Evolutionary conservation across 1,140 invertebrate genomes (phyloP).

Genomic region (Pseudomyrmex dendroicus): DNA sequence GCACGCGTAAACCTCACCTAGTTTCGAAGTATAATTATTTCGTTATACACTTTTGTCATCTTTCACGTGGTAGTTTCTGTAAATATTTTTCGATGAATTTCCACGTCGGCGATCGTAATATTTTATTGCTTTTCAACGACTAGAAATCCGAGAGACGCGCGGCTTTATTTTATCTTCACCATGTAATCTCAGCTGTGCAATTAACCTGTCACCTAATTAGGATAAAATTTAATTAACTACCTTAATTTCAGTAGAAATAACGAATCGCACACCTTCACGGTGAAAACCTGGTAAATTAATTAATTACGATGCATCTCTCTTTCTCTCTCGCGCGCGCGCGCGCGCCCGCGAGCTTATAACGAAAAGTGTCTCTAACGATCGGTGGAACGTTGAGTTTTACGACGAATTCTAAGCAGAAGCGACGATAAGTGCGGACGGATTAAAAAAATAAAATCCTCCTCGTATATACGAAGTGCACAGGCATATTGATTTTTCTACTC

Average conservation of each 20-base stretch:
- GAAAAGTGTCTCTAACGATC: background rate
- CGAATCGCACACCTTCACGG: background rate
- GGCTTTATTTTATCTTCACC: slow-evolving; percentile 20
- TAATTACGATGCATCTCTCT: slow-evolving; percentile 28
- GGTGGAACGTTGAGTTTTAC: background rate
- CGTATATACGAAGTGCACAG: background rate
- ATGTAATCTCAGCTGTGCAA: slow-evolving; percentile 27
- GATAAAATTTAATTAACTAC: slow-evolving; percentile 42
- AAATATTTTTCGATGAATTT: no score
- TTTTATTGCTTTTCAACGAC: slow-evolving; percentile 12
- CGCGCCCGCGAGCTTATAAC: no score
- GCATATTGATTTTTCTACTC: slow-evolving; percentile 73
- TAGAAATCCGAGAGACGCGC: background rate
- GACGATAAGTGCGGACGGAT: slow-evolving; percentile 55
- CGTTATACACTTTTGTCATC: slow-evolving; percentile 12
- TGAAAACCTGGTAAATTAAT: slow-evolving; percentile 22
- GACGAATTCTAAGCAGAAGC: background rate
- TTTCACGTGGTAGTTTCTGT: background rate
- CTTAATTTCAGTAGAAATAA: slow-evolving; percentile 31
- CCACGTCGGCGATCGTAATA: no score
- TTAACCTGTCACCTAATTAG: slow-evolving; percentile 37
- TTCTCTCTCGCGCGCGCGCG: no score
- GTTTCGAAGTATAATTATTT: slow-evolving; percentile 4
- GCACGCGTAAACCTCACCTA: background rate
- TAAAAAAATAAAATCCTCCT: slow-evolving; percentile 53